phyloP scores from a whole-genome alignment of 2,113 vertebrate genomes.

The Nipponia nippon region DNA sequence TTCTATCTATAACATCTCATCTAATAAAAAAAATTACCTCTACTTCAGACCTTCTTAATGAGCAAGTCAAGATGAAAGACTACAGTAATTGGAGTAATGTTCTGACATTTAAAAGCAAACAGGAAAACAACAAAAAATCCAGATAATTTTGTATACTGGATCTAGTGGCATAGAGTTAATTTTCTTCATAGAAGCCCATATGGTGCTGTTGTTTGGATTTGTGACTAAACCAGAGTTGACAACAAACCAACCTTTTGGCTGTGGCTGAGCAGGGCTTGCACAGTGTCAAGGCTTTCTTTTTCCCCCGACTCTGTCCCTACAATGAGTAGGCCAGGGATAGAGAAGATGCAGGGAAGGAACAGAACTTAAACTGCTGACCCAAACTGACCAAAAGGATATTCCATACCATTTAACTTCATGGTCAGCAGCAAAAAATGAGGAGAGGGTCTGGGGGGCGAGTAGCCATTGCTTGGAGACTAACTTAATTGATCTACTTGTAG shows the following conservation, averaged over 20 bases:
- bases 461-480: not conserved
- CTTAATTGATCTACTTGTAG: not conserved
- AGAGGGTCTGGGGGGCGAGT: too few relatives aligned
- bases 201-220: not conserved
- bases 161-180: not conserved
- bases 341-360: not conserved
- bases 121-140: not conserved
- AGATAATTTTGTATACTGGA: not conserved
- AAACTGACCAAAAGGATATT: not conserved
- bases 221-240: not conserved
- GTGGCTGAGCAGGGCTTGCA: not conserved
- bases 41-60: not conserved
- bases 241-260: not conserved
- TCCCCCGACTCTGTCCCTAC: fast-evolving
- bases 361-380: not conserved
- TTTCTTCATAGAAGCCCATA: not conserved
- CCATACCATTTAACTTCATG: not conserved
- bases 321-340: not conserved
- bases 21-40: not conserved
- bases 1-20: not conserved
- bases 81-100: not conserved
- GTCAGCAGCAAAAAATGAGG: not conserved
- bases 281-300: not conserved
- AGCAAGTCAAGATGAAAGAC: not conserved
- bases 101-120: not conserved